Evolutionary conservation across 1,140 invertebrate genomes (phyloP).

Genomic region (Holotrichia oblita): DNA sequence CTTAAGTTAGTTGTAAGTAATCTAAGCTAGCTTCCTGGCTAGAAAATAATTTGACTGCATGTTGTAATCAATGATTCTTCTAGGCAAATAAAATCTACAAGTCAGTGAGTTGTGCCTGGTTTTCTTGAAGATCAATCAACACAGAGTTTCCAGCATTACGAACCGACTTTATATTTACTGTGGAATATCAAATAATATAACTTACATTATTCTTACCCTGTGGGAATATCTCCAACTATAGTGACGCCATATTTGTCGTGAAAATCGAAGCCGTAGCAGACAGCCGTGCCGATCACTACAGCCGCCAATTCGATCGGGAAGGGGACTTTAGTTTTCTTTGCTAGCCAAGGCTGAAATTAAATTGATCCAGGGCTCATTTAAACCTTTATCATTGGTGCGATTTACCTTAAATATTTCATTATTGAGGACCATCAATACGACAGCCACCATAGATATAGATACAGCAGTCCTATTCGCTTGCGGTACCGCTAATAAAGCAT

Average conservation of each 20-base stretch:
- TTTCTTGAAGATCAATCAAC: too few species aligned
- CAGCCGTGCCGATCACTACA: slow-evolving; percentile 79
- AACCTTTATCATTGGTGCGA: slow-evolving; percentile 29
- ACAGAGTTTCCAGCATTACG: not conserved
- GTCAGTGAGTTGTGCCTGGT: too few species aligned
- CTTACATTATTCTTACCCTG: slow-evolving; percentile 69
- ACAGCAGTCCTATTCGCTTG: slow-evolving; percentile 73
- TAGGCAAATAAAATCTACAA: too few species aligned
- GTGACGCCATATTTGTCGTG: slow-evolving; percentile 68
- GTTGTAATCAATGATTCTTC: too few species aligned
- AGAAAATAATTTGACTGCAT: too few species aligned
- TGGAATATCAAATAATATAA: not conserved
- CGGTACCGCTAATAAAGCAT: slow-evolving; percentile 70
- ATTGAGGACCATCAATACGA: slow-evolving; percentile 76
- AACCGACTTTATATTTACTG: too few species aligned
- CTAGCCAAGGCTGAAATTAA: slow-evolving; percentile 74
- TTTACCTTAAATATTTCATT: slow-evolving; percentile 82
- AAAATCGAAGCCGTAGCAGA: slow-evolving; percentile 71
- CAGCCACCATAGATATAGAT: slow-evolving; percentile 74
- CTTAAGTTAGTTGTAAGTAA: too few species aligned
- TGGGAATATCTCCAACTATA: slow-evolving; percentile 79
- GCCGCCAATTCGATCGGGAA: slow-evolving; percentile 88
- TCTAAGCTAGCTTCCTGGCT: too few species aligned
- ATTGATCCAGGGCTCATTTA: not conserved
- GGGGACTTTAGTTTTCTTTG: slow-evolving; percentile 77